phyloP scores from a whole-genome alignment of 2,888 invertebrate species.

The Graphium colonna region DNA sequence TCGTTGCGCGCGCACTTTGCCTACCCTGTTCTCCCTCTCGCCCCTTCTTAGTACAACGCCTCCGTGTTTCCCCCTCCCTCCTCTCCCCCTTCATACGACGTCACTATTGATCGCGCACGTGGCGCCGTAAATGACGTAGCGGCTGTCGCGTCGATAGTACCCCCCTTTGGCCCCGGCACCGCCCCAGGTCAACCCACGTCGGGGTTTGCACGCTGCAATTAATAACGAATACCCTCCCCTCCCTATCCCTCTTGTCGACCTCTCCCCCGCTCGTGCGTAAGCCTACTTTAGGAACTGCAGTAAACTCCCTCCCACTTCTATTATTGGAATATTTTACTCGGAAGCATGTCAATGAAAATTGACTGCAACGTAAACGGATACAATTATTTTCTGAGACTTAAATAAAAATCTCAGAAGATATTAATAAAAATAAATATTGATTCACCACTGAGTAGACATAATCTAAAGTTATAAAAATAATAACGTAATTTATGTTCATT shows the following conservation, averaged over 20 bases:
- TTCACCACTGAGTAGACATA: too few species aligned
- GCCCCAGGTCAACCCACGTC: slow-evolving; percentile 31
- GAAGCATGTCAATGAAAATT: too few species aligned
- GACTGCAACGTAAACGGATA: too few species aligned
- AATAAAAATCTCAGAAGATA: too few species aligned
- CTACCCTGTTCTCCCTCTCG: slow-evolving; percentile 17
- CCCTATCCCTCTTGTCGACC: slow-evolving; percentile 11
- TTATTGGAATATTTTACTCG: too few species aligned
- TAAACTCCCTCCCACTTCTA: too few species aligned
- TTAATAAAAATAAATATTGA: too few species aligned
- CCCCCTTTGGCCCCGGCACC: slow-evolving; percentile 43
- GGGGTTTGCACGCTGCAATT: slow-evolving; percentile 48
- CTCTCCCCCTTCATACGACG: slow-evolving; percentile 47
- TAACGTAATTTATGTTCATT: too few species aligned
- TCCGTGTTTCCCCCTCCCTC: slow-evolving; percentile 23
- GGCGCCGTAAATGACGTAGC: slow-evolving; percentile 76
- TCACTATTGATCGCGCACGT: slow-evolving; percentile 78
- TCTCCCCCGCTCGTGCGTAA: slow-evolving; percentile 30
- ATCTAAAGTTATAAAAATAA: too few species aligned
- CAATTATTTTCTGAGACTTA: too few species aligned
- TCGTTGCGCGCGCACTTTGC: slow-evolving; percentile 65
- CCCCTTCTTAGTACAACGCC: slow-evolving; percentile 20
- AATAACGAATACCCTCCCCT: slow-evolving; percentile 36
- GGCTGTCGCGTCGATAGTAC: slow-evolving; percentile 54
- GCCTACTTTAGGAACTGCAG: slow-evolving; percentile 35